Percentiles rank a stretch among this genome's conserved stretches.
phyloP scores from a whole-genome alignment of 2,888 invertebrate genomes.

The Atrina japonica region DNA sequence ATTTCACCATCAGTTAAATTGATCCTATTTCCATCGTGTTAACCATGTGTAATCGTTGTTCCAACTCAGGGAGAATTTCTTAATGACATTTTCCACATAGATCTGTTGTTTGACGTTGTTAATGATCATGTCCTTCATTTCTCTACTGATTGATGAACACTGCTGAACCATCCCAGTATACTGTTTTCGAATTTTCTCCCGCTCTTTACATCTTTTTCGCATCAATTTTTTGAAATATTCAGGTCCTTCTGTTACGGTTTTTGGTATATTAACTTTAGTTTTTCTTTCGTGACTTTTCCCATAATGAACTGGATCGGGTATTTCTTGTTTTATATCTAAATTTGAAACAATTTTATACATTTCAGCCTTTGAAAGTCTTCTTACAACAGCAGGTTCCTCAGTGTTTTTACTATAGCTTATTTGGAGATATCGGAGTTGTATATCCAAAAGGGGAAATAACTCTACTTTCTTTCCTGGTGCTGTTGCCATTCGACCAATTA shows the following conservation, averaged over 20 bases:
- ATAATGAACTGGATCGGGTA: neutral
- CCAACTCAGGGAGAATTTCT: conserved; percentile 40
- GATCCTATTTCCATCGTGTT: conserved; percentile 54
- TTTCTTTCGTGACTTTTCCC: conserved; percentile 19
- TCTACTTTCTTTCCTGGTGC: conserved; percentile 53
- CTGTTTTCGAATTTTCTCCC: conserved; percentile 28
- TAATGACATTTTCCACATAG: conserved; percentile 52
- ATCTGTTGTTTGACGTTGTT: conserved; percentile 51
- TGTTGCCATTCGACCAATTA: conserved; percentile 52
- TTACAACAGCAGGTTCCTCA: conserved; percentile 24
- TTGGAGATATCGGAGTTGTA: conserved; percentile 49
- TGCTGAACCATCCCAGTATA: neutral
- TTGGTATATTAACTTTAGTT: conserved; percentile 52
- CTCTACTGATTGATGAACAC: conserved; percentile 45
- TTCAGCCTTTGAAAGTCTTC: conserved; percentile 1
- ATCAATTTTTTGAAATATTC: conserved; percentile 58
- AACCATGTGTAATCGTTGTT: conserved; percentile 22
- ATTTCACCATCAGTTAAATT: too few species aligned
- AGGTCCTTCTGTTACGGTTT: conserved; percentile 55
- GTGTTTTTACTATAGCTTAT: conserved; percentile 38
- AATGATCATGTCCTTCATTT: conserved; percentile 53
- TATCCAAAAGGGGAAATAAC: conserved; percentile 48
- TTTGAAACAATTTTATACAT: neutral
- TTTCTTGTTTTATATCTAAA: neutral
- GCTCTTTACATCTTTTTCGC: conserved; percentile 49